Percentiles rank a stretch among this genome's conserved stretches.
phyloP scores from a whole-genome alignment of 2,888 invertebrate genomes.

The Dolichomitus sp. region DNA sequence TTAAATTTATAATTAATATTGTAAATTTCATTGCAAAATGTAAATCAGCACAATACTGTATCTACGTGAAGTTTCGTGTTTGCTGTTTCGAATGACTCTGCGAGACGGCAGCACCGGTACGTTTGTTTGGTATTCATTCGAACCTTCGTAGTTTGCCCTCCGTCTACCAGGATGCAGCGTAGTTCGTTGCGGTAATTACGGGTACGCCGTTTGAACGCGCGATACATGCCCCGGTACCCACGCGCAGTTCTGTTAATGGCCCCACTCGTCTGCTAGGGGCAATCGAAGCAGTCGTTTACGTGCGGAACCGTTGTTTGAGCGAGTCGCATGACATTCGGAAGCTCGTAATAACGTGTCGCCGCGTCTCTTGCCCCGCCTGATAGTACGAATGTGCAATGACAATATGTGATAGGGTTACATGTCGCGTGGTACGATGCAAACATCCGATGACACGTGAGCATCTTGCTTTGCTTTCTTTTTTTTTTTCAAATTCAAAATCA shows the following conservation, averaged over 20 bases:
- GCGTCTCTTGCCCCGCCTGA: slow-evolving; percentile 5
- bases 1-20: background rate
- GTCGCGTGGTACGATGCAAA: slow-evolving; percentile 13
- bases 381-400: slow-evolving; percentile 9
- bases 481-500: background rate
- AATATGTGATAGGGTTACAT: slow-evolving; percentile 3
- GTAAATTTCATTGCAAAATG: background rate
- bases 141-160: slow-evolving; percentile 67
- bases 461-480: background rate
- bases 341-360: slow-evolving; percentile 36
- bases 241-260: slow-evolving; percentile 75
- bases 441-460: slow-evolving; percentile 17
- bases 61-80: background rate
- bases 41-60: background rate
- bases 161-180: slow-evolving; percentile 73
- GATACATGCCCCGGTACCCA: slow-evolving; percentile 68
- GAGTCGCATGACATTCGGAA: slow-evolving; percentile 29
- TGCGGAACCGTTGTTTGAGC: slow-evolving; percentile 24
- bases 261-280: slow-evolving; percentile 72
- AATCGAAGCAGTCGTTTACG: slow-evolving; percentile 67
- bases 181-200: slow-evolving; percentile 72
- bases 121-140: slow-evolving; percentile 21
- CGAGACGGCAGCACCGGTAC: slow-evolving; percentile 54
- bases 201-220: slow-evolving; percentile 73
- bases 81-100: background rate